Percentiles rank a stretch among this genome's conserved stretches.
phyloP scores from a whole-genome alignment of 2,888 invertebrate genomes.

The Lasiommata megera region DNA sequence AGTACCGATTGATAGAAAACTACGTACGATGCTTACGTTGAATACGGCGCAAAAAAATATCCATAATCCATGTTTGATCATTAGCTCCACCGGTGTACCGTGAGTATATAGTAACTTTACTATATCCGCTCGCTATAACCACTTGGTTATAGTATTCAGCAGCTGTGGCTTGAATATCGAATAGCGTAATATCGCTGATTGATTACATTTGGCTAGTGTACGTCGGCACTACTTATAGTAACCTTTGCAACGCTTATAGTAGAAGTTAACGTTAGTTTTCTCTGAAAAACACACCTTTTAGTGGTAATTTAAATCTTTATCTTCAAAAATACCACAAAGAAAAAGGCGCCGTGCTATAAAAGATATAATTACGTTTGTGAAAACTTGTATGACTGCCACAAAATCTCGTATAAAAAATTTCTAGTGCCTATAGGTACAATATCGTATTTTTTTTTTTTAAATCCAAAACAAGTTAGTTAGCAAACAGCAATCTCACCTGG shows the following conservation, averaged over 20 bases:
- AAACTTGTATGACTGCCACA: no score
- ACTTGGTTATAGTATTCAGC: neutral
- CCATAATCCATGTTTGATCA: neutral
- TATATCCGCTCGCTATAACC: no score
- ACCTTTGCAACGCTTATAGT: neutral
- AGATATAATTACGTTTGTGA: no score
- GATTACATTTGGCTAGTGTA: neutral
- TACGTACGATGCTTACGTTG: neutral
- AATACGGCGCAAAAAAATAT: neutral
- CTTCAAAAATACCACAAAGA: no score
- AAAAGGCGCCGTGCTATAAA: no score
- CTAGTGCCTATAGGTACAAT: neutral
- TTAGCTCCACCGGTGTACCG: neutral
- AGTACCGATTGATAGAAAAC: no score
- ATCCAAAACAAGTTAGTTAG: no score
- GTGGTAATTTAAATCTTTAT: no score
- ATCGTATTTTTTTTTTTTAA: neutral
- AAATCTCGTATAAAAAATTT: no score
- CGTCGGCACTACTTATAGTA: neutral
- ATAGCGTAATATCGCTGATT: neutral
- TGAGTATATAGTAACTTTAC: conserved; percentile 4
- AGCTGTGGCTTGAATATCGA: neutral
- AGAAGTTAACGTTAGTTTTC: neutral
- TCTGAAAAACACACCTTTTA: no score
- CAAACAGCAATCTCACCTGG: no score